Evolutionary conservation across 1,140 invertebrate species (phyloP), one percentile per base, ranked within the genome.

Genomic region (Drosophila insularis): DNA sequence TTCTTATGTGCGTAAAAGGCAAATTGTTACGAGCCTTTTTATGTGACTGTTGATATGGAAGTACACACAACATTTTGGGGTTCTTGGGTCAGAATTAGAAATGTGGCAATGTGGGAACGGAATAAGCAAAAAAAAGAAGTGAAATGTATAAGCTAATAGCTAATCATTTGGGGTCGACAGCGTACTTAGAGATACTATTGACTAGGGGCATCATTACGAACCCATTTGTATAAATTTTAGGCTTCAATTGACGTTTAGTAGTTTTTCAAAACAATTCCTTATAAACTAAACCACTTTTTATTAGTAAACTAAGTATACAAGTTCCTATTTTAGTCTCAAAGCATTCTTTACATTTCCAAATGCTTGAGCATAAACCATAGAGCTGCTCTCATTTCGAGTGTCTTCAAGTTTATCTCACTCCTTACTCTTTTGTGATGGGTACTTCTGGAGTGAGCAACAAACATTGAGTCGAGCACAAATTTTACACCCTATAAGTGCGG

Each of bases 401-500:
- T 50, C 43, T 21, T 50, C 21, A 50, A 8, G 17, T 21, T n/a
- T 11, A 21, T 50, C 43, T 21, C 8, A 50, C 43, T 21, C 19
- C 31, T 58, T 8, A 4, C 55, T 58, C 31, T 35, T 13, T 5
- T 37, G 27, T 56, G 27, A 56, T 56, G 54, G 54, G 54, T 21
- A 61, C 40, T 27, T 27, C 27, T 27, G 27, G 27, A 27, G 27
- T 27, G 27, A 27, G 27, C 27, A 35, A 43, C 43, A 46, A 27
- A 50, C 43, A 50, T 21, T 50, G 43, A 50, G 43, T 50, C 43
- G 17, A 31, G 37, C 23, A 63, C 35, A 63, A 75, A 63, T 69
- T 76, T 68, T 68, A 64, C 61, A 56, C 58, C 78, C 64, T 54
- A 43, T 69, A 78, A 78, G 62, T 80, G 75, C 76, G 76, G 73